Evolutionary conservation across 2,888 invertebrate species (phyloP).

Genomic region (Spisula subtruncata): DNA sequence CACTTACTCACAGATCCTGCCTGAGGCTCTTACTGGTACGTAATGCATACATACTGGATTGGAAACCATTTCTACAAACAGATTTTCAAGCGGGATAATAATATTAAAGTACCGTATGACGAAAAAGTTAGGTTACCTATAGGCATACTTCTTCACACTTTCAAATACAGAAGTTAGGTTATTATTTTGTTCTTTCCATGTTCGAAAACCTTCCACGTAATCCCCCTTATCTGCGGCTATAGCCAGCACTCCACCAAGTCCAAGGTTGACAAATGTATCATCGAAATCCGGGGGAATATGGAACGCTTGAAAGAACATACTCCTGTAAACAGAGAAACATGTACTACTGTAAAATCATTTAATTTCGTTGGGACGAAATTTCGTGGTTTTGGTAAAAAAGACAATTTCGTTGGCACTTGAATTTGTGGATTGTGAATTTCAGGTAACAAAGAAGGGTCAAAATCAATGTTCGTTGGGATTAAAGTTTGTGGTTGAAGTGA

Average conservation of each 20-base stretch:
- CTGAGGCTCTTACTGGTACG: not conserved
- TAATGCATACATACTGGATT: not conserved
- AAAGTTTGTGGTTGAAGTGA: too few relatives aligned
- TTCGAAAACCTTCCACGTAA: conserved; percentile 54
- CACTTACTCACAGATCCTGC: too few relatives aligned
- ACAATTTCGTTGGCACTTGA: too few relatives aligned
- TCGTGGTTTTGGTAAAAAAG: too few relatives aligned
- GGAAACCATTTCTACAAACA: too few relatives aligned
- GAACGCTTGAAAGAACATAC: conserved; percentile 69
- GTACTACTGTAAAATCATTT: not conserved
- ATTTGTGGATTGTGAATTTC: too few relatives aligned
- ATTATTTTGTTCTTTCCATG: conserved; percentile 73
- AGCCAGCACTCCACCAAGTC: conserved; percentile 76
- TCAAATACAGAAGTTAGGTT: conserved; percentile 75
- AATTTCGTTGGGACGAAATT: too few relatives aligned
- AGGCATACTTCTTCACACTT: conserved; percentile 77
- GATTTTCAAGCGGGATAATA: too few relatives aligned
- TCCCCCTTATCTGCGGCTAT: conserved; percentile 40
- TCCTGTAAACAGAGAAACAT: conserved; percentile 49
- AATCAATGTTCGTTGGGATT: too few relatives aligned
- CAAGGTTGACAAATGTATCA: conserved; percentile 81
- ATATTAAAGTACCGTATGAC: too few relatives aligned
- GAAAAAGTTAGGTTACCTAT: conserved; percentile 53
- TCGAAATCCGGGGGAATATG: conserved; percentile 82
- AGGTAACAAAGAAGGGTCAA: too few relatives aligned